These are phyloP conservation scores for Hassar affinis DNA, from an alignment of 2,113 vertebrate species.

Conservation along the genomic window DNA sequence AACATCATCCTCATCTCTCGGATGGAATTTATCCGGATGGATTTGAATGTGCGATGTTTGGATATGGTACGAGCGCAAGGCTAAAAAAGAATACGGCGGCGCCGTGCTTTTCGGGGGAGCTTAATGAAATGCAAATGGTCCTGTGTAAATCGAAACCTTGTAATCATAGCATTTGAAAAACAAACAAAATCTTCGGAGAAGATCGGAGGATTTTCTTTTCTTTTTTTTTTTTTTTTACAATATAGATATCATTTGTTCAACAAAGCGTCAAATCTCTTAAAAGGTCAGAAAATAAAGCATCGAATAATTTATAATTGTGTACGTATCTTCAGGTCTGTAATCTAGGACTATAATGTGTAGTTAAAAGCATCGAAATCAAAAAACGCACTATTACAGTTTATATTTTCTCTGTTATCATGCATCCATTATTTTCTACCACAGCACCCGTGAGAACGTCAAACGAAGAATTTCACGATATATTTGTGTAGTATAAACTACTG, in stretches of 20 bases:
- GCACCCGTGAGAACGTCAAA: not conserved
- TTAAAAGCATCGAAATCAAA: not conserved
- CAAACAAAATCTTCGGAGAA: not conserved
- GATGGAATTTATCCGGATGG: slow-evolving; percentile 49
- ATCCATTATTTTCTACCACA: not conserved
- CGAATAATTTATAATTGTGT: too few species aligned
- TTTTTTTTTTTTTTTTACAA: too few species aligned
- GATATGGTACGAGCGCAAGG: slow-evolving; percentile 37
- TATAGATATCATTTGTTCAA: not conserved
- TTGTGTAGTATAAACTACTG: too few species aligned
- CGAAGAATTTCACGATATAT: too few species aligned
- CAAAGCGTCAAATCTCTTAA: not conserved
- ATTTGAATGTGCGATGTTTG: slow-evolving; percentile 41
- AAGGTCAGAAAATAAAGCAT: not conserved
- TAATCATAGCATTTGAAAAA: not conserved
- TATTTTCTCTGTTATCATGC: not conserved
- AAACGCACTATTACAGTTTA: not conserved
- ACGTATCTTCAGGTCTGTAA: not conserved
- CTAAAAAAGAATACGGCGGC: slow-evolving; percentile 44
- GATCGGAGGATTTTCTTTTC: not conserved
- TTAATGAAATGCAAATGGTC: slow-evolving; percentile 67
- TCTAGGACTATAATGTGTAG: not conserved
- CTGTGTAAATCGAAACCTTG: slow-evolving; percentile 59
- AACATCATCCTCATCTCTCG: slow-evolving; percentile 42
- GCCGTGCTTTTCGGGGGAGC: slow-evolving; percentile 53